These are phyloP conservation scores for Heterodera filipjevi DNA, from an alignment of 2,888 invertebrate species.

Conservation along the genomic window DNA sequence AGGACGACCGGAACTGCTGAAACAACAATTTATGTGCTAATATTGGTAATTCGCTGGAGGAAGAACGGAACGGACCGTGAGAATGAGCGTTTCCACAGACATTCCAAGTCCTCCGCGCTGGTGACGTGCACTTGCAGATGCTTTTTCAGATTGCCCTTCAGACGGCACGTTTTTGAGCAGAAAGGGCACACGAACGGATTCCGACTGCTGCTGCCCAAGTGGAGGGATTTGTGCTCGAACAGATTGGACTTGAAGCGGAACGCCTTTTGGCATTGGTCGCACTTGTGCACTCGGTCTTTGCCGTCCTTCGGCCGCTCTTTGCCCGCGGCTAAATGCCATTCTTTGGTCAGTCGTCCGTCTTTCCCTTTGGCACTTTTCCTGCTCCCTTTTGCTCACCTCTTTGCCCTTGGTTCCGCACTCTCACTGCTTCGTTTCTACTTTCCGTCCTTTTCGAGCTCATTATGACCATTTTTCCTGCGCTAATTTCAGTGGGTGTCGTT, in stretches of 20 bases:
- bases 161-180: slow-evolving; percentile 63
- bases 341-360: not conserved
- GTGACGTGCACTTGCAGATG: slow-evolving; percentile 54
- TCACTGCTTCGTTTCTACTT: not conserved
- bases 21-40: not conserved
- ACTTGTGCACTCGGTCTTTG: slow-evolving; percentile 5
- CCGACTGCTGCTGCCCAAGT: slow-evolving; percentile 56
- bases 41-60: not conserved
- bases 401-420: not conserved
- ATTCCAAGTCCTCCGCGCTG: slow-evolving; percentile 62
- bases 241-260: slow-evolving; percentile 62
- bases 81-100: slow-evolving; percentile 26
- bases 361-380: not conserved
- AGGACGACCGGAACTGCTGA: slow-evolving; percentile 30
- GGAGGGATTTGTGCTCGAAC: slow-evolving; percentile 65
- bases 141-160: slow-evolving; percentile 63
- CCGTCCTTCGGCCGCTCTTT: slow-evolving; percentile 6
- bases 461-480: not conserved
- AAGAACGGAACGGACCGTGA: slow-evolving; percentile 21
- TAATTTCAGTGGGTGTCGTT: not conserved
- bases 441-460: not conserved
- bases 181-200: slow-evolving; percentile 58
- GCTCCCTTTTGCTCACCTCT: not conserved
- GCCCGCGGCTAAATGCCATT: not conserved
- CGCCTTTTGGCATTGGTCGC: slow-evolving; percentile 2